A percentile compares a stretch with the other conserved stretches of the same genome.
Evolutionary conservation across 2,888 invertebrate genomes (phyloP).

Genomic region (Zele albiditarsus): DNA sequence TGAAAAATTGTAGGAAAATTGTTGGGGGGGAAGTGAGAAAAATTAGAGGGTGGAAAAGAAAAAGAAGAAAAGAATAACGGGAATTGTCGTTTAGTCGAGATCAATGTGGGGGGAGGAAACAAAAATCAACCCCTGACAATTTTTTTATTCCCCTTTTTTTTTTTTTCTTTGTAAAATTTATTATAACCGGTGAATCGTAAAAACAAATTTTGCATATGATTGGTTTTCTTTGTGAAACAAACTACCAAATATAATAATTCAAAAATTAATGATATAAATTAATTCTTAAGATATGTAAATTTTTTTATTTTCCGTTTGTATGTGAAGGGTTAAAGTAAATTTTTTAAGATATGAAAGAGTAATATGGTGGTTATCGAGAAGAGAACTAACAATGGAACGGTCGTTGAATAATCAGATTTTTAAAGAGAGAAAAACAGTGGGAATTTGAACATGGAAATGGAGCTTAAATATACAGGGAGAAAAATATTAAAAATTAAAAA

Average conservation of each 20-base stretch:
- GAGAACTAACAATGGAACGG: not conserved
- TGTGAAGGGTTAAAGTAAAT: not conserved
- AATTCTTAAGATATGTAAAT: not conserved
- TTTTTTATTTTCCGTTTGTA: not conserved
- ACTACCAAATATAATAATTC: not conserved
- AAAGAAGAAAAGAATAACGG: constrained; percentile 15
- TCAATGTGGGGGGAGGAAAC: constrained; percentile 10
- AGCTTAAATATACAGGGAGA: not conserved
- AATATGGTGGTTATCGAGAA: not conserved
- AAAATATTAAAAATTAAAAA: not conserved
- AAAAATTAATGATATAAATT: not conserved
- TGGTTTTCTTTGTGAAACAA: not conserved
- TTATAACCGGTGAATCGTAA: not conserved
- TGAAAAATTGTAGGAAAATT: constrained; percentile 14
- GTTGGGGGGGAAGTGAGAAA: not conserved
- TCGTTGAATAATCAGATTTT: not conserved
- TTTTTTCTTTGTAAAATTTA: not conserved
- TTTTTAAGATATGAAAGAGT: not conserved
- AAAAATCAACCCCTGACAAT: not conserved
- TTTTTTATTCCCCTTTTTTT: not conserved
- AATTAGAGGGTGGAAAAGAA: not conserved
- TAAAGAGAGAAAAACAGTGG: not conserved
- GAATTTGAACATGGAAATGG: not conserved
- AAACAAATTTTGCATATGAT: not conserved
- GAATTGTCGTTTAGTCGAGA: constrained; percentile 28